These are phyloP conservation scores for Acanthaster planci DNA, from an alignment of 35 echinoderm and acorn worm species.

Conservation along the genomic window DNA sequence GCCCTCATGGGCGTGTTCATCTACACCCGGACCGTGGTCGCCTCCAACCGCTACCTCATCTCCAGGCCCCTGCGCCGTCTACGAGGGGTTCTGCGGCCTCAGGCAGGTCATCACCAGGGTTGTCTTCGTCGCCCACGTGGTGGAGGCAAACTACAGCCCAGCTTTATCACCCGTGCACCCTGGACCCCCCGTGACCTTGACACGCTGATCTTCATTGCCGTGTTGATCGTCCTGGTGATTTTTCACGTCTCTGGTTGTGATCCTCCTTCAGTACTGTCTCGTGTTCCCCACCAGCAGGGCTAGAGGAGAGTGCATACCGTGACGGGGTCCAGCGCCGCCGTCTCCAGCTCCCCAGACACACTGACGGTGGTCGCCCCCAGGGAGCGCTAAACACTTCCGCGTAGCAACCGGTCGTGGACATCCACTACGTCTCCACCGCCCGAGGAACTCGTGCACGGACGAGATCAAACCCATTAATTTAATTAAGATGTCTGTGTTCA, in stretches of 20 bases:
- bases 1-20: background rate
- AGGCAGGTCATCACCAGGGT: background rate
- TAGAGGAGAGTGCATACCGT: background rate
- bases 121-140: background rate
- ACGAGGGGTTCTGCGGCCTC: background rate
- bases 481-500: background rate
- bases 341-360: no score
- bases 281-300: background rate
- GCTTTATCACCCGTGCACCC: background rate
- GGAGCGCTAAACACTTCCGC: no score
- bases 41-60: background rate
- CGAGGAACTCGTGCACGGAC: background rate
- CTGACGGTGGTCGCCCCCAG: no score
- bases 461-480: background rate
- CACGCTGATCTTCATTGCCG: background rate
- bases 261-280: background rate
- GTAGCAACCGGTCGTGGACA: no score
- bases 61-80: background rate
- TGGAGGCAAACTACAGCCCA: background rate
- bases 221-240: conserved; percentile 19
- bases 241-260: background rate
- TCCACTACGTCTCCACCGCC: no score
- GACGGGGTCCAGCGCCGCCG: background rate
- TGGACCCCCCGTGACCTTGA: background rate
- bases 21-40: background rate